Base-by-base conservation (phyloP, 2,888 invertebrate species). In the Calameuta idolon region DNA sequence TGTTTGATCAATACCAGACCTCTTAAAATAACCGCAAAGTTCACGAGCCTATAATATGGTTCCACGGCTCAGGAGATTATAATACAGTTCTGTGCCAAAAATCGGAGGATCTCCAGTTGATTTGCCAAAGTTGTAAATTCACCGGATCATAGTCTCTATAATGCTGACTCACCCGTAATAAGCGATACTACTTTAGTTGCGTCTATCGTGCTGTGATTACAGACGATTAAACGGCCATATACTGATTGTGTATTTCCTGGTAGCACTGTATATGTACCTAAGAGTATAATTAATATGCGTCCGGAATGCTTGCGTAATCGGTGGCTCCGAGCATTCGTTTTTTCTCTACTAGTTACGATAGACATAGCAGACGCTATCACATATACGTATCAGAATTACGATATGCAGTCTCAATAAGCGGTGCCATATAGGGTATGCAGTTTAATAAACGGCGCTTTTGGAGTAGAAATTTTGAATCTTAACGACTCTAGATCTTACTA, bases 181-280 rank as follows among this genome's bases (percentile, higher is more conserved):
- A 23, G 23, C 40, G 40, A 55, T 55, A 23, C 40, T 55, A 55
- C 40, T 55, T 55, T 55, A 23, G 23, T 55, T 55, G 40, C 40
- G 23, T 55, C 15, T 85, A 85, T 85, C 86, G 84, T 82, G 81
- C 81, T 82, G 83, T 84, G 85, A 86, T 86, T 86, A 86, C 85
- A 82, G 84, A 81, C 86, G 87, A 87, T 86, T 86, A 86, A 86
- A 83, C 85, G 83, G 81, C 81, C 79, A 69, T 75, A 81, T 15
- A 76, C 79, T 79, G 77, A 78, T 74, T 82, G 83, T 83, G 83
- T 81, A 84, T 85, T 85, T 81, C 82, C 35, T 55, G 40, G 2
- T 9, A 69, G 81, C 77, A 79, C 77, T 76, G 83, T 85, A 82
- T 85, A 85, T 82, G 81, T 85, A 84, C 71, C 15, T 71, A 31